Percentiles rank a stretch among this genome's conserved stretches.
These are phyloP conservation scores for Stictonetta naevosa DNA, from an alignment of 2,113 vertebrate genomes.

Conservation along the genomic window DNA sequence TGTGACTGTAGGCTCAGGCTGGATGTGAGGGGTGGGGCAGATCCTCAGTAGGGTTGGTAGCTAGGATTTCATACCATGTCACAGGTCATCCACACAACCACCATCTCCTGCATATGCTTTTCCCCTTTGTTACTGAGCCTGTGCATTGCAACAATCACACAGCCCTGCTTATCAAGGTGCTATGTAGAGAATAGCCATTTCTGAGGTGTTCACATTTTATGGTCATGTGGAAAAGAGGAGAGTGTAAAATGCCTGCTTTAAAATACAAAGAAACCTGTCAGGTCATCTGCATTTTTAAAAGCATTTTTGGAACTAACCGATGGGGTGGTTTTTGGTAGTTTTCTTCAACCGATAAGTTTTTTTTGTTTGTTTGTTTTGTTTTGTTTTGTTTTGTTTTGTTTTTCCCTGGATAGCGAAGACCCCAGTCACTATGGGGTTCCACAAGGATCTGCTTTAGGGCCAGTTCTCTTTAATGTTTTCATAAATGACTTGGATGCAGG, in stretches of 20 bases:
- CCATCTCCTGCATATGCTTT: neutral
- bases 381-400: neutral
- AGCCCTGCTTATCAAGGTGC: neutral
- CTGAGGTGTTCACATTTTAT: neutral
- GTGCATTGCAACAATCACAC: neutral
- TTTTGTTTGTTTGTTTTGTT: no score
- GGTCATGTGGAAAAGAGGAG: neutral
- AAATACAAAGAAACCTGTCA: neutral
- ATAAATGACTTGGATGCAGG: no score
- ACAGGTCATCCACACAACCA: neutral
- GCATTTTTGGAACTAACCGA: neutral
- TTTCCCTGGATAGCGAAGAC: neutral
- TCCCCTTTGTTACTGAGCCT: neutral
- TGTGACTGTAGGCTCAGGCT: accelerated
- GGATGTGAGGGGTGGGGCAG: neutral
- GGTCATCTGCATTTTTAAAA: neutral
- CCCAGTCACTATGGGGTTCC: no score
- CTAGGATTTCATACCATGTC: neutral
- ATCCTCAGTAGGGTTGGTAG: neutral
- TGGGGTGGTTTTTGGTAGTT: neutral
- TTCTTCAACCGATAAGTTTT: neutral
- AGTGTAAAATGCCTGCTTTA: neutral
- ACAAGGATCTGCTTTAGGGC: no score
- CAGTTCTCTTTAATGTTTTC: no score
- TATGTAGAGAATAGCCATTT: neutral